Conservation (phyloP, 2,797 vertebrate species). For the Neosilurus hyrtlii region DNA sequence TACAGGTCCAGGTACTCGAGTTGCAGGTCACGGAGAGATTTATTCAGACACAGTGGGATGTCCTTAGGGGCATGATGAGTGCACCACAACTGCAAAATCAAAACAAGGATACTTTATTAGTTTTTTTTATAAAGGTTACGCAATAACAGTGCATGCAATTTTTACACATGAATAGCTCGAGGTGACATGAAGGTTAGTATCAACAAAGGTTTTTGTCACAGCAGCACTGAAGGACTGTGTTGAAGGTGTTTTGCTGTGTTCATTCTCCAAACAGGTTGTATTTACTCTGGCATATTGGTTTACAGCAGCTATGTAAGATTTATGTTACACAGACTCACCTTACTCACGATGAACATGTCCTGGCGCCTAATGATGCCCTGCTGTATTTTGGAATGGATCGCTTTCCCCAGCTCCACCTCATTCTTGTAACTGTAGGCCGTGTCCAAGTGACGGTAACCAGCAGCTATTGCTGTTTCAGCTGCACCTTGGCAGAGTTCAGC, state of each 20-base stretch:
- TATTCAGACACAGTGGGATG: conserved; percentile 68
- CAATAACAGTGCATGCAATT: not conserved
- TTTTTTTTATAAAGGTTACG: not conserved
- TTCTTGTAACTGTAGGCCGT: conserved; percentile 69
- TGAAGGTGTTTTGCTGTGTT: not conserved
- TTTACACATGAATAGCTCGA: not conserved
- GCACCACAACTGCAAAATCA: conserved; percentile 64
- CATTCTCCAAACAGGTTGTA: not conserved
- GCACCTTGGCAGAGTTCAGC: conserved; percentile 63
- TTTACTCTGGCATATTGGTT: not conserved
- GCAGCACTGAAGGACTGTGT: not conserved
- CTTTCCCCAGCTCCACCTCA: conserved; percentile 70
- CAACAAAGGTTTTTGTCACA: not conserved
- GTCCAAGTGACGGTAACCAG: conserved; percentile 77
- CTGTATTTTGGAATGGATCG: conserved; percentile 70
- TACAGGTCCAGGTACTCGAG: conserved; percentile 77
- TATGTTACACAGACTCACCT: conserved; percentile 60
- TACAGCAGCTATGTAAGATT: not conserved
- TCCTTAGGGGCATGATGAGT: conserved; percentile 68
- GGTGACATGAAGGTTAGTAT: not conserved
- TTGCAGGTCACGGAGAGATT: conserved; percentile 71
- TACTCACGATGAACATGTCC: conserved; percentile 78
- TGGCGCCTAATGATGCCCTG: conserved; percentile 72
- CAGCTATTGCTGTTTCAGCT: conserved; percentile 72
- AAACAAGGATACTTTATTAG: conserved; percentile 18